These are phyloP conservation scores for Cuniculus paca DNA, from an alignment of 2,797 vertebrate species.

Conservation along the genomic window DNA sequence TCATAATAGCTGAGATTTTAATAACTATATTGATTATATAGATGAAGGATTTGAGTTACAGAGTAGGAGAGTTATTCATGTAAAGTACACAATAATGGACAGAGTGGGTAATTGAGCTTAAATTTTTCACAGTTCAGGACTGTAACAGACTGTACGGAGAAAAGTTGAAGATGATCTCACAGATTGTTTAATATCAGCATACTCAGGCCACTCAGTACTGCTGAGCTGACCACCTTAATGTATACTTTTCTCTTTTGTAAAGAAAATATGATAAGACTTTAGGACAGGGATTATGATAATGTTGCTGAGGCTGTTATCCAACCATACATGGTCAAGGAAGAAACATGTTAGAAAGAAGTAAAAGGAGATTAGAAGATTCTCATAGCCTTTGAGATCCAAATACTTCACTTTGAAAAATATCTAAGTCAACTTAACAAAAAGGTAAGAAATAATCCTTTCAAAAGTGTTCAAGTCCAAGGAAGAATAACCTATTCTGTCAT, in stretches of 20 bases:
- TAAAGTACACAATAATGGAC: background rate
- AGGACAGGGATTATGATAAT: background rate
- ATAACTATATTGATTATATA: background rate
- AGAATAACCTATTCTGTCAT: conserved; percentile 62
- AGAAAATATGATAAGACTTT: background rate
- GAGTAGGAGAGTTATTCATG: background rate
- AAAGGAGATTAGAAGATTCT: conserved; percentile 31
- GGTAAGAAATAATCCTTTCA: conserved; percentile 61
- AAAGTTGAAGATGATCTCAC: background rate
- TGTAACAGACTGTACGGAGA: fast-evolving
- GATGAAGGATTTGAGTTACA: background rate
- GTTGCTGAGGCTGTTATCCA: conserved; percentile 1
- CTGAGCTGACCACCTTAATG: background rate
- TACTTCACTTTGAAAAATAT: conserved; percentile 69
- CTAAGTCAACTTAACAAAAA: conserved; percentile 59
- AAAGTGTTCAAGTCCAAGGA: conserved; percentile 57
- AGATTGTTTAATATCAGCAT: background rate
- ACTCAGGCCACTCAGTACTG: background rate
- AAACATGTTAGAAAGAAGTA: conserved; percentile 2
- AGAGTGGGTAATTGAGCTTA: background rate
- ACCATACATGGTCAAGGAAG: conserved; percentile 23
- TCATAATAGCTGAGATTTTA: background rate
- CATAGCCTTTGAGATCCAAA: conserved; percentile 31
- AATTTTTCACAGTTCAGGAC: background rate
- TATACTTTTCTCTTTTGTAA: background rate